A percentile compares a stretch with the other conserved stretches of the same genome.
Evolutionary conservation across 2,797 vertebrate genomes (phyloP).

Genomic region (Muscicapa striata): DNA sequence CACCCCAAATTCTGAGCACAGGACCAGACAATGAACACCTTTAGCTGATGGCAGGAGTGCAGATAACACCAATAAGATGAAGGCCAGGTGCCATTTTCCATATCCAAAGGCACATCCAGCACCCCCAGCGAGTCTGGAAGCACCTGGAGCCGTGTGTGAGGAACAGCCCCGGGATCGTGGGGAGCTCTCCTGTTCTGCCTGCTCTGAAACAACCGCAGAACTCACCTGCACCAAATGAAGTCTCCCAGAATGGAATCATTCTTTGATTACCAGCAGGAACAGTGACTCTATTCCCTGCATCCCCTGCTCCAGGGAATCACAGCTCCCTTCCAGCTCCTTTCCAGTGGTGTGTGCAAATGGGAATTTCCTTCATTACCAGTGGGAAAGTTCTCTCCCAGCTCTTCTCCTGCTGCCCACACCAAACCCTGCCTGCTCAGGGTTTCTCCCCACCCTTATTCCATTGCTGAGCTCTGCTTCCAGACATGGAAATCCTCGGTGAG

Average conservation of each 20-base stretch:
- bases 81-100: not conserved
- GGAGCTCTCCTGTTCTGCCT: slow-evolving; percentile 29
- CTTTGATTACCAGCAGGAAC: not conserved
- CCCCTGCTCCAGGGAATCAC: not conserved
- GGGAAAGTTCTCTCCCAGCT: not conserved
- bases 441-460: not conserved
- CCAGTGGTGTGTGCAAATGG: rapidly evolving
- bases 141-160: slow-evolving; percentile 47
- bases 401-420: not conserved
- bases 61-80: rapidly evolving
- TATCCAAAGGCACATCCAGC: not conserved
- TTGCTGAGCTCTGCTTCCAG: not conserved
- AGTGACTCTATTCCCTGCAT: not conserved
- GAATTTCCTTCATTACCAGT: not conserved
- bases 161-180: not conserved
- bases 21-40: not conserved
- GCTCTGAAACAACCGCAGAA: slow-evolving; percentile 54
- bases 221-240: slow-evolving; percentile 69
- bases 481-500: rapidly evolving
- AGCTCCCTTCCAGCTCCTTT: not conserved
- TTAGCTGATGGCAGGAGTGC: not conserved
- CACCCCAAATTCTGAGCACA: rapidly evolving
- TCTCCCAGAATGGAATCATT: slow-evolving; percentile 48
- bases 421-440: not conserved
- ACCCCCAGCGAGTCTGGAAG: not conserved